phyloP scores from a whole-genome alignment of 2,797 vertebrate genomes.

The Phoebastria nigripes region DNA sequence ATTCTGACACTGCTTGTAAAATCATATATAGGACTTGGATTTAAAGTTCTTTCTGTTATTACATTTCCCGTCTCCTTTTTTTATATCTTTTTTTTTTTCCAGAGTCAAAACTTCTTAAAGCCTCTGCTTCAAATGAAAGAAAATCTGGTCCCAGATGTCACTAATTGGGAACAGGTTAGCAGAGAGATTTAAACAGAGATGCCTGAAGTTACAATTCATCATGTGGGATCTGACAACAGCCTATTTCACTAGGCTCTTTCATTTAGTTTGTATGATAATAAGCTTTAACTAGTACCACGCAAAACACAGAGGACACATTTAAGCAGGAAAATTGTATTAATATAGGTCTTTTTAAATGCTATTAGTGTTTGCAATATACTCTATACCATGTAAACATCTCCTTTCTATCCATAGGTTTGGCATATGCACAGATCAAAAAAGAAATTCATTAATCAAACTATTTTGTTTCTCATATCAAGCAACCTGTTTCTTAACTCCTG shows the following conservation, averaged over 20 bases:
- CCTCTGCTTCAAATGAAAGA: conserved; percentile 28
- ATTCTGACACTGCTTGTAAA: neutral
- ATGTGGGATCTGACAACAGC: conserved; percentile 22
- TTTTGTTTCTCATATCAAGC: neutral
- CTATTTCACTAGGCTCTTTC: conserved; percentile 7
- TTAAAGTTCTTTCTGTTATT: neutral
- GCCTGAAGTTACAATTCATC: conserved; percentile 31
- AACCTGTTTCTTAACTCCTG: neutral
- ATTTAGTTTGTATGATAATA: conserved; percentile 16
- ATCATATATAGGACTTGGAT: neutral
- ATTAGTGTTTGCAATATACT: neutral
- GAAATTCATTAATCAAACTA: neutral
- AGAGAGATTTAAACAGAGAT: neutral
- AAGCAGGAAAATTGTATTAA: neutral
- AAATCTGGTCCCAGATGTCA: conserved; percentile 43
- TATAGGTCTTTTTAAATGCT: neutral
- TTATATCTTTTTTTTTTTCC: neutral
- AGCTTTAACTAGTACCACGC: neutral
- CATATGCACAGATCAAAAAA: neutral
- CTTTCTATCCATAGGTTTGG: neutral
- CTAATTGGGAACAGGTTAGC: conserved; percentile 71
- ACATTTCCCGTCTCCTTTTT: conserved; percentile 14
- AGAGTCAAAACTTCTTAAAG: conserved; percentile 2
- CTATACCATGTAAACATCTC: neutral
- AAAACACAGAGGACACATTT: neutral